phyloP scores from a whole-genome alignment of 64 coral and sea anemone genomes.

The Stichodactyla mertensii region DNA sequence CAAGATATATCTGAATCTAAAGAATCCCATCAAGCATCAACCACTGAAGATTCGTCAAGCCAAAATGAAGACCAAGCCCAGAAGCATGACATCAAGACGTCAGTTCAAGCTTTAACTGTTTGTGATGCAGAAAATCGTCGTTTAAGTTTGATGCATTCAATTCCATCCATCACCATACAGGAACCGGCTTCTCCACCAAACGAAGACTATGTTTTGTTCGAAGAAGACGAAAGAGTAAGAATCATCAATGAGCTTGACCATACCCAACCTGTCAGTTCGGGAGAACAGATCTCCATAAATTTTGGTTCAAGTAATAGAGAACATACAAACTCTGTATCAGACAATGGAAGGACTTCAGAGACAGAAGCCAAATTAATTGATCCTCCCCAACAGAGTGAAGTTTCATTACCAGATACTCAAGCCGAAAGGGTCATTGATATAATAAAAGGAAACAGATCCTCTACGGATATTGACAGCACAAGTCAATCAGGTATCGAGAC shows the following conservation, averaged over 20 bases:
- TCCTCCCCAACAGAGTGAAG: not conserved
- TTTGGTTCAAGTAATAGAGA: not conserved
- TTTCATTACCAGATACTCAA: not conserved
- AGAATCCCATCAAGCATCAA: not conserved
- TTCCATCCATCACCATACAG: conserved; percentile 6
- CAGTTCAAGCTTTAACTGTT: not conserved
- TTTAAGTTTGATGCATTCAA: not conserved
- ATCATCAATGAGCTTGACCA: not conserved
- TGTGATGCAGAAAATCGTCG: not conserved
- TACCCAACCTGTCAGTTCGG: not conserved
- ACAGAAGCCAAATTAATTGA: not conserved
- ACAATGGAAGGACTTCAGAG: not conserved
- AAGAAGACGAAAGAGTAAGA: not conserved
- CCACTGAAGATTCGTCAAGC: not conserved
- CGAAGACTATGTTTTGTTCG: conserved; percentile 11
- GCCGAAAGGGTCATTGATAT: not conserved
- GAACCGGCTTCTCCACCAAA: conserved; percentile 14
- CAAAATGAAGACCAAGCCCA: not conserved
- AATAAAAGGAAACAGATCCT: not conserved
- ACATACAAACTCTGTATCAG: not conserved
- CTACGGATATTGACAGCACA: not conserved
- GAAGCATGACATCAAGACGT: not conserved
- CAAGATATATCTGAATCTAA: not conserved
- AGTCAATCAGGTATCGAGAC: not conserved
- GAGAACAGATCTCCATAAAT: not conserved